Percentiles rank a stretch among this genome's conserved stretches.
Evolutionary conservation across 2,797 vertebrate species (phyloP).

Genomic region (Cygnus olor): DNA sequence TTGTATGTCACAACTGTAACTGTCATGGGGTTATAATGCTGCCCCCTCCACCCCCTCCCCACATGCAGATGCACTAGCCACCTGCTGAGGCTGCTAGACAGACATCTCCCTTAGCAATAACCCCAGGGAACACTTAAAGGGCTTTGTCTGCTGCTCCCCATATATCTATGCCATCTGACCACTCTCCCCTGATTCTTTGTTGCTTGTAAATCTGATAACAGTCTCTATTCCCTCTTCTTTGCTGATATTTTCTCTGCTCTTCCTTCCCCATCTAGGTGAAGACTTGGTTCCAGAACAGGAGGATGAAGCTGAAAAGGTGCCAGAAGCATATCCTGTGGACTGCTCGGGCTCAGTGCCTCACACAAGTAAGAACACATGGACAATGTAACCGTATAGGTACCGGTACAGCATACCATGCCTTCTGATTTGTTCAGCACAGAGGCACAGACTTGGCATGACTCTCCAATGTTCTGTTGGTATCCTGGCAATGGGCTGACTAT

Average conservation of each 20-base stretch:
- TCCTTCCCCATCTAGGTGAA: constrained; percentile 82
- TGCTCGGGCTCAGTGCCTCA: constrained; percentile 63
- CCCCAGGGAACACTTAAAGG: background rate
- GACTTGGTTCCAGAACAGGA: constrained; percentile 94
- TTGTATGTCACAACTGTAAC: background rate
- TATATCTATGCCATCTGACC: constrained; percentile 38
- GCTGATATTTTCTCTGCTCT: background rate
- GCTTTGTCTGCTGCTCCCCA: constrained; percentile 15
- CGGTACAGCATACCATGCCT: rapidly evolving
- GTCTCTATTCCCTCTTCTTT: background rate
- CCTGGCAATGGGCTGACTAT: background rate
- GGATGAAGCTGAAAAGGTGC: constrained; percentile 89
- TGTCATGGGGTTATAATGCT: background rate
- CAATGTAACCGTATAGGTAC: rapidly evolving
- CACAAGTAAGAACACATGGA: background rate
- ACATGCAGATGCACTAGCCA: background rate
- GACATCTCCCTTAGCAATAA: background rate
- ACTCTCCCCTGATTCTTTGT: background rate
- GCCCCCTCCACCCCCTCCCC: constrained; percentile 3
- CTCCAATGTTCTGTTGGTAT: background rate
- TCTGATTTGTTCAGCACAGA: background rate
- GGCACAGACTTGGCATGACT: background rate
- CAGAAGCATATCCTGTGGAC: constrained; percentile 86
- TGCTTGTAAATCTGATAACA: background rate
- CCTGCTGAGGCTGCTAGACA: constrained; percentile 64